These are phyloP conservation scores for Dolomedes plantarius DNA, from an alignment of 2,888 invertebrate species.

Conservation along the genomic window DNA sequence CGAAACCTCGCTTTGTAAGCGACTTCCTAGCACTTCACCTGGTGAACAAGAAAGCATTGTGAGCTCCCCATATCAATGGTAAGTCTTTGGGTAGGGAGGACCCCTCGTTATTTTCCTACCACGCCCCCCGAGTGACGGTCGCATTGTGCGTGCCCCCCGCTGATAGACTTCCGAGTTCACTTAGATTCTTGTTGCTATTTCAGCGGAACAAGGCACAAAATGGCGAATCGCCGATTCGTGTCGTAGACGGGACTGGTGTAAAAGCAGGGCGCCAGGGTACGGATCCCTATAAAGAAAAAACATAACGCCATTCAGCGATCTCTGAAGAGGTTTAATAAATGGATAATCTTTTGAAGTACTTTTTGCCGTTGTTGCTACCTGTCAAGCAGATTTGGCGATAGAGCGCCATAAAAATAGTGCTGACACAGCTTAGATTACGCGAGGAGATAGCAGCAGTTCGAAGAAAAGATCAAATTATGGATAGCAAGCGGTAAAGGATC, in stretches of 20 bases:
- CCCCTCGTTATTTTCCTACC: slow-evolving; percentile 28
- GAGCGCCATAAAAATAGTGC: slow-evolving; percentile 1
- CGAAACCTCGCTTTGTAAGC: slow-evolving; percentile 19
- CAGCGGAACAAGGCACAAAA: slow-evolving; percentile 23
- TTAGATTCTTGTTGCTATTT: slow-evolving; percentile 46
- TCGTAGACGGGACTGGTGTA: not conserved
- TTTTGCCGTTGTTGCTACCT: not conserved
- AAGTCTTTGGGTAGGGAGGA: slow-evolving; percentile 14
- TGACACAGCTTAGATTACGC: not conserved
- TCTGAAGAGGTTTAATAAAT: slow-evolving; percentile 51
- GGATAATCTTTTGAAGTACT: slow-evolving; percentile 50
- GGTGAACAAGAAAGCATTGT: slow-evolving; percentile 27
- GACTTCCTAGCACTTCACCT: slow-evolving; percentile 15
- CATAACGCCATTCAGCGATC: slow-evolving; percentile 44
- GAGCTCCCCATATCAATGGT: slow-evolving; percentile 26
- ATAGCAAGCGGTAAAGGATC: not conserved
- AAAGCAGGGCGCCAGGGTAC: slow-evolving; percentile 9
- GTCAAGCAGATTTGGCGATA: slow-evolving; percentile 19
- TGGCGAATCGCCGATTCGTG: not conserved
- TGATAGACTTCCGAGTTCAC: slow-evolving; percentile 62
- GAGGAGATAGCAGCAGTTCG: not conserved
- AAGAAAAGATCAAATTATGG: not conserved
- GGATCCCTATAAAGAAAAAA: slow-evolving; percentile 34
- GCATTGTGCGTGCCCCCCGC: slow-evolving; percentile 39
- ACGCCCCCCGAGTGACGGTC: slow-evolving; percentile 4